A percentile compares a stretch with the other conserved stretches of the same genome.
Evolutionary conservation across 2,888 invertebrate genomes (phyloP).

Genomic region (Synanthedon vespiformis): DNA sequence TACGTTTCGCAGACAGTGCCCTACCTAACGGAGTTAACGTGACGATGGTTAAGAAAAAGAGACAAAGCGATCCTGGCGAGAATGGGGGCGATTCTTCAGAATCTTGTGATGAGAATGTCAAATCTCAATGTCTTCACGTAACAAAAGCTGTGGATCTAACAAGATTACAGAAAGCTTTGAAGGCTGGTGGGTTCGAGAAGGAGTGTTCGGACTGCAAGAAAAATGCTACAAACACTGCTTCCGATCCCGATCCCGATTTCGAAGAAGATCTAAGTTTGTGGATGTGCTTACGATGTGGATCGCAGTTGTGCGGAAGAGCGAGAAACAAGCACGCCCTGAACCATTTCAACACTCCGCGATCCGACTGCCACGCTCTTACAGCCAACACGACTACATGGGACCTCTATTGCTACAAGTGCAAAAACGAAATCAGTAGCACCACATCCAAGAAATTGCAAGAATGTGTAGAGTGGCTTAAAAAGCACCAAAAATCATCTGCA

Average conservation of each 20-base stretch:
- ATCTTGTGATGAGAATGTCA: slow-evolving; percentile 77
- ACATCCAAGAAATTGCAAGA: slow-evolving; percentile 78
- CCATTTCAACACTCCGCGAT: slow-evolving; percentile 81
- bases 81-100: slow-evolving; percentile 78
- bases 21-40: slow-evolving; percentile 34
- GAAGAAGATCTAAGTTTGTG: slow-evolving; percentile 72
- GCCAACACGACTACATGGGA: slow-evolving; percentile 79
- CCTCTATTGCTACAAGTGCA: slow-evolving; percentile 85
- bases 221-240: slow-evolving; percentile 41
- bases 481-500: slow-evolving; percentile 53
- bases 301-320: slow-evolving; percentile 79
- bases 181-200: slow-evolving; percentile 57
- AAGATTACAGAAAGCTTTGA: slow-evolving; percentile 71
- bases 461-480: slow-evolving; percentile 79
- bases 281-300: slow-evolving; percentile 87
- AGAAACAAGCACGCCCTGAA: slow-evolving; percentile 78
- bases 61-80: slow-evolving; percentile 75
- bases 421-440: slow-evolving; percentile 74
- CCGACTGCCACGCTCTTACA: slow-evolving; percentile 80
- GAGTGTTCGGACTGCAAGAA: slow-evolving; percentile 74
- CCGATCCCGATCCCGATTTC: slow-evolving; percentile 55
- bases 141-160: slow-evolving; percentile 75
- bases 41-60: slow-evolving; percentile 80
- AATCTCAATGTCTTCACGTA: slow-evolving; percentile 76
- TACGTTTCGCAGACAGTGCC: slow-evolving; percentile 58